Percentiles rank a stretch among this genome's conserved stretches.
Evolutionary conservation across 2,797 vertebrate genomes (phyloP).

Genomic region (Diceros bicornis): DNA sequence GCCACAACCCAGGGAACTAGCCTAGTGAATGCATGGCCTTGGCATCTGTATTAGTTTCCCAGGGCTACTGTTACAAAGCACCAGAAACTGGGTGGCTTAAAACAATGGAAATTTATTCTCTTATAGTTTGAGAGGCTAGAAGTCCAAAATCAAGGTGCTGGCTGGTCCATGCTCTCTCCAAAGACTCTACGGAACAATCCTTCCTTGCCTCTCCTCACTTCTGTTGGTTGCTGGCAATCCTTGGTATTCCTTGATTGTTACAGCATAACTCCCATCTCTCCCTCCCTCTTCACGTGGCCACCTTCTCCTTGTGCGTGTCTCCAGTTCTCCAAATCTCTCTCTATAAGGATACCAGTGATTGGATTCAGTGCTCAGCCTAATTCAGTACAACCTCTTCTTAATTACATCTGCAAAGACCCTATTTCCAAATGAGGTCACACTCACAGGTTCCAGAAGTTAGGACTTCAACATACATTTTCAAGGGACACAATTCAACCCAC

Average conservation of each 20-base stretch:
- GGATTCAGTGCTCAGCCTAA: not conserved
- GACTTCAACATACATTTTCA: not conserved
- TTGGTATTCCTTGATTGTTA: not conserved
- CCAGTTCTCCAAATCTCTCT: not conserved
- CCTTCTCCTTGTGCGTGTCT: not conserved
- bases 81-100: not conserved
- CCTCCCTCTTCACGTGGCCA: not conserved
- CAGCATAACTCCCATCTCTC: not conserved
- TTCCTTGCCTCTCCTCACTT: not conserved
- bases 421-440: slow-evolving; percentile 9
- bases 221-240: not conserved
- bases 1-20: not conserved
- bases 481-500: not conserved
- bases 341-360: not conserved
- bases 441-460: not conserved
- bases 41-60: not conserved
- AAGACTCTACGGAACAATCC: not conserved
- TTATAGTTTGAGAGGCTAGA: not conserved
- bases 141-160: not conserved
- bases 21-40: not conserved
- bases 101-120: not conserved
- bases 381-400: not conserved
- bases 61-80: not conserved
- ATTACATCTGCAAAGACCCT: not conserved
- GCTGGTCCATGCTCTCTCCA: not conserved